Evolutionary conservation across 2,797 vertebrate species (phyloP), one percentile per base, ranked within the genome.

Genomic region (Brotula barbata): DNA sequence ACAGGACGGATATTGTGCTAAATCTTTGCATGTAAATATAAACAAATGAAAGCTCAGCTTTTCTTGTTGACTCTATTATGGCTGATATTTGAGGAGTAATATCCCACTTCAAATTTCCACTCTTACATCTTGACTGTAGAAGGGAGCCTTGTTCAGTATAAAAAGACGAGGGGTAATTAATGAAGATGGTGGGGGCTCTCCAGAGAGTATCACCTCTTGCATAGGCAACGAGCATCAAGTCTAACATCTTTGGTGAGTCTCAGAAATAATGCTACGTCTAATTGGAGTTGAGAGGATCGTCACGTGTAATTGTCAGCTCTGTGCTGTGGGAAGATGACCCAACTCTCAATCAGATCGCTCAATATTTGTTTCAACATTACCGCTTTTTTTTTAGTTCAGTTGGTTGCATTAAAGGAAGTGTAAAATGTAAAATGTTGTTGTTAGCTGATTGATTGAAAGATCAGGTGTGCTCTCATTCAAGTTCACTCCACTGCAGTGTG

Each of bases 121-220:
- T 64, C 55, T 12, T 64, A 75, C 57, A 19, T 58, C 66, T 64
- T 31, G 39, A 33, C 70, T 65, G 33, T 48, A 79, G 46, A 8
- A 14, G 36, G 58, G 39, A 67, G 34, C 28, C 50, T 43, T 63
- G 58, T 71, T 11, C 41, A 75, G 81, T 49, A 54, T 45, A 65
- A 68, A 75, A 75, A 44, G 22, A 65, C 64, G 69, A 75, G 53
- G 25, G 73, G 76, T 83, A 82, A 86, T 90, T 88, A 87, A 55
- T 70, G 68, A 71, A 83, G 72, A 80, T 45, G 75, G 60, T 41
- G 74, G 60, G 59, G 62, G 45, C 45, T 58, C 67, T 64, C 66
- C 21, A 3, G 64, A 64, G 77, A 80, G 74, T 34, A 61, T 72
- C 73, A 36, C 43, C 44, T 20, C 58, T 51, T 37, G 64, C 62